phyloP scores from a whole-genome alignment of 2,797 vertebrate species.

The Microctenopoma lineatum region DNA sequence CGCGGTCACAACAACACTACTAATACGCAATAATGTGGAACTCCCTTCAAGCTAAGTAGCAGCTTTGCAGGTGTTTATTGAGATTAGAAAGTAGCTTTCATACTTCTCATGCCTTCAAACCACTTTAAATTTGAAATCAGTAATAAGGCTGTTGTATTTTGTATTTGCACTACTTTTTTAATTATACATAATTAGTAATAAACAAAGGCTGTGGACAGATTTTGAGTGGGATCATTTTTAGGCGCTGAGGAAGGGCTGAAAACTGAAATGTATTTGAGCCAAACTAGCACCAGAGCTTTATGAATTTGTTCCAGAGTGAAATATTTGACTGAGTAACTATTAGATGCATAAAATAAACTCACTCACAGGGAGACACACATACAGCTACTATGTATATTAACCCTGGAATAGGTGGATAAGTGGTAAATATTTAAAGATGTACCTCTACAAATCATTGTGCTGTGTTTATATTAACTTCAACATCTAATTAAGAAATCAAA shows the following conservation, averaged over 20 bases:
- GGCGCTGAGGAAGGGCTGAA: constrained; percentile 8
- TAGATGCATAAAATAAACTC: too few species aligned
- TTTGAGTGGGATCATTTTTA: constrained; percentile 24
- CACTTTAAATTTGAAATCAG: constrained; percentile 68
- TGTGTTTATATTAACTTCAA: too few species aligned
- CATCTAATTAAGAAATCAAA: too few species aligned
- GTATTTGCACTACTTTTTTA: constrained; percentile 39
- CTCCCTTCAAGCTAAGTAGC: constrained; percentile 60
- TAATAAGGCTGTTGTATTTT: constrained; percentile 56
- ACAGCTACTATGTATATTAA: too few species aligned
- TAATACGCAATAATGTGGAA: constrained; percentile 57
- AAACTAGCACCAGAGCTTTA: not conserved
- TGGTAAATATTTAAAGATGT: too few species aligned
- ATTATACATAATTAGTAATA: constrained; percentile 56
- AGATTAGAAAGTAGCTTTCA: constrained; percentile 66
- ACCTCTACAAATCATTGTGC: too few species aligned
- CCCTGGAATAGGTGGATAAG: too few species aligned
- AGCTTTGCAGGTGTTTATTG: constrained; percentile 71
- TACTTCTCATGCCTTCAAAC: constrained; percentile 65
- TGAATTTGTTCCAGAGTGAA: not conserved
- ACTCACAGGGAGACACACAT: too few species aligned
- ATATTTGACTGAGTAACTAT: not conserved
- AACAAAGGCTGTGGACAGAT: constrained; percentile 47
- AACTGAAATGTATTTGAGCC: not conserved
- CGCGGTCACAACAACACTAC: constrained; percentile 35